Base-by-base conservation (phyloP, 2,888 invertebrate genomes). In the Bellardia pandia region DNA sequence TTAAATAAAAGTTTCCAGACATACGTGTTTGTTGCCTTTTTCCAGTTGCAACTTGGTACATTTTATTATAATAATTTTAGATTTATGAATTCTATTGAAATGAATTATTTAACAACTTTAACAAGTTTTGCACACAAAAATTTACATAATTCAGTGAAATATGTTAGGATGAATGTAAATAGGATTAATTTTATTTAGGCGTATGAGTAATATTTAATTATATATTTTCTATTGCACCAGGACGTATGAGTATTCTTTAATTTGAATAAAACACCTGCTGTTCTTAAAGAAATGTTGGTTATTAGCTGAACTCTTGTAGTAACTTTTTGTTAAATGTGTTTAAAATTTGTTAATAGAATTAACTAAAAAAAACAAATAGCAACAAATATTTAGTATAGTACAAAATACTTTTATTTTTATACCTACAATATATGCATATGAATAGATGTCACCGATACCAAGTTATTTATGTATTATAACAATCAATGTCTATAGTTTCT, bases 1-100 rank as follows among this genome's bases (percentile, higher is more conserved):
- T 69, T 23, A 48, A 75, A 78, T 40, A 81, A 72, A 87, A 85
- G 74, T 87, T 87, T 85, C 64, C 87, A 87, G 87, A 87, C 87
- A 71, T 64, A 56, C 87, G 81, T 85, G 82, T 75, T 79, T 77
- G 69, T 60, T 68, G 66, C 60, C 69, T 69, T 75, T 16, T 71
- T 69, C 5, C 5, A 53, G 42, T 69, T 71, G 56, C 77, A 77
- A 40, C 11, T 56, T 83, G 69, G 30, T 64, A 16, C 0, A 51
- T 40, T 74, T 74, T 75, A 14, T 72, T 72, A 56, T 37, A 48
- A 48, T 62, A 42, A 53, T 66, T 76, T 77, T 11, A 53, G 60
- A 37, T 75, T 58, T 71, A 37, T 76, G 14, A 62, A 53, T 83
- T 62, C 33, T 62, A 62, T 83, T 62, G 13, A 62, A 33, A 71